Evolutionary conservation across 1,140 invertebrate species (phyloP), one percentile per base, ranked within the genome.

Genomic region (Heterodera schachtii): DNA sequence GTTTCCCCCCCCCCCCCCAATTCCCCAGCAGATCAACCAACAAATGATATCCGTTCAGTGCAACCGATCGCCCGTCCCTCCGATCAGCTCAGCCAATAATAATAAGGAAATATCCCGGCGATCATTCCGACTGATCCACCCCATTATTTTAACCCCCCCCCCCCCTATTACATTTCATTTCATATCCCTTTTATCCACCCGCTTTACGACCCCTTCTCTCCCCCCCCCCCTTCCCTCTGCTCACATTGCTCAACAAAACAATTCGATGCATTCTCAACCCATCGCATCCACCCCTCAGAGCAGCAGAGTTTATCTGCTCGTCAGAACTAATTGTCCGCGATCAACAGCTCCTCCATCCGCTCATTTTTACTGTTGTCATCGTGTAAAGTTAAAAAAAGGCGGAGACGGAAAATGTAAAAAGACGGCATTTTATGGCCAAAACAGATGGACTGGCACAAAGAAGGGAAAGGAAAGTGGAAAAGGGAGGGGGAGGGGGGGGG

Each of bases 391-490:
- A 11, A 71, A 71, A 46, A 43, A 31, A 5, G 31, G 67, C 67
- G 49, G 31, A 31, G 49, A 52, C 49, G 57, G 11, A 60, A n/a
- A 31, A 13, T 71, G 31, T 31, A 71, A 46, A 31, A 41, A 31
- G 31, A 71, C 69, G 57, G 57, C 69, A 41, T 71, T 71, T 71
- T 71, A 41, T 46, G 69, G 69, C 44, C 69, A 71, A 71, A 41
- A 31, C 69, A 71, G 44, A 41, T 71, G 31, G 69, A 43, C 69
- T 46, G 69, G 21, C 69, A 71, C 69, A 71, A 31, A 31, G 69
- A 6, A 31, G 69, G 44, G 31, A 6, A 11, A 3, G 31, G 69
- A 19, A 11, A 11, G 0, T 1, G 69, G 44, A 52, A 8, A 52
- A 8, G 9, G 69, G 31, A 31, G 57, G 49, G 49, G 2, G 49